Percentiles rank a stretch among this genome's conserved stretches.
Evolutionary conservation across 2,888 invertebrate species (phyloP).

Genomic region (Hanleya hanleyi): DNA sequence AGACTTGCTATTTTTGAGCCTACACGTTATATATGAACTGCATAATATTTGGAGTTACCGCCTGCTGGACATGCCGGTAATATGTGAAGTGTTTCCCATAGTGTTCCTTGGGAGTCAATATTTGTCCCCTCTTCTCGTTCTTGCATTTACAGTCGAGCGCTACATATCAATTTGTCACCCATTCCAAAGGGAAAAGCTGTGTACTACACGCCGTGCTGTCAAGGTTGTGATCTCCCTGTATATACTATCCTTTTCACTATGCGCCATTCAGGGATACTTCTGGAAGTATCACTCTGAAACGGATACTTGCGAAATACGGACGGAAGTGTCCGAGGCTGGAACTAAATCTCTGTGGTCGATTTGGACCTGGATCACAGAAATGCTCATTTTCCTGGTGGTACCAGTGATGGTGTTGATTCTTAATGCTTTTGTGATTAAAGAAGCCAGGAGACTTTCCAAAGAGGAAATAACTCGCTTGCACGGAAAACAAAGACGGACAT

Average conservation of each 20-base stretch:
- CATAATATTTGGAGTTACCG: slow-evolving; percentile 43
- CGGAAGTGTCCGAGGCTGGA: slow-evolving; percentile 1
- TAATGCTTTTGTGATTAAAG: slow-evolving; percentile 50
- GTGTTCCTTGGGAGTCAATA: slow-evolving; percentile 50
- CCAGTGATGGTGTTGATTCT: slow-evolving; percentile 51
- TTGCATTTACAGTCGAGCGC: slow-evolving; percentile 58
- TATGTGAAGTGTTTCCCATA: slow-evolving; percentile 52
- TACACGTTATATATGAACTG: slow-evolving; percentile 46
- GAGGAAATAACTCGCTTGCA: slow-evolving; percentile 2
- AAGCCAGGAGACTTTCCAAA: slow-evolving; percentile 28
- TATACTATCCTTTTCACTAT: slow-evolving; percentile 36
- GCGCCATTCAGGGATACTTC: slow-evolving; percentile 51
- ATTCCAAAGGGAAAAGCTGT: slow-evolving; percentile 44
- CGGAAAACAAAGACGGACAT: background rate
- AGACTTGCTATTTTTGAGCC: slow-evolving; percentile 51
- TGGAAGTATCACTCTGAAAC: slow-evolving; percentile 36
- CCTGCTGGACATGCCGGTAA: slow-evolving; percentile 38
- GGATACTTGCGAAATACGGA: slow-evolving; percentile 27
- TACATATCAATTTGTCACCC: slow-evolving; percentile 58
- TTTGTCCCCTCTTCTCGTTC: slow-evolving; percentile 50
- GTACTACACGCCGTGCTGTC: slow-evolving; percentile 43
- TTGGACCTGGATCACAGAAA: slow-evolving; percentile 55
- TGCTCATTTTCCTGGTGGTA: slow-evolving; percentile 51
- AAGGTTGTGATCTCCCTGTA: slow-evolving; percentile 37
- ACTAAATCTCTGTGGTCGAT: slow-evolving; percentile 42